Evolutionary conservation across 1,140 invertebrate genomes (phyloP), one percentile per base, ranked within the genome.

Genomic region (Penaeus indicus): DNA sequence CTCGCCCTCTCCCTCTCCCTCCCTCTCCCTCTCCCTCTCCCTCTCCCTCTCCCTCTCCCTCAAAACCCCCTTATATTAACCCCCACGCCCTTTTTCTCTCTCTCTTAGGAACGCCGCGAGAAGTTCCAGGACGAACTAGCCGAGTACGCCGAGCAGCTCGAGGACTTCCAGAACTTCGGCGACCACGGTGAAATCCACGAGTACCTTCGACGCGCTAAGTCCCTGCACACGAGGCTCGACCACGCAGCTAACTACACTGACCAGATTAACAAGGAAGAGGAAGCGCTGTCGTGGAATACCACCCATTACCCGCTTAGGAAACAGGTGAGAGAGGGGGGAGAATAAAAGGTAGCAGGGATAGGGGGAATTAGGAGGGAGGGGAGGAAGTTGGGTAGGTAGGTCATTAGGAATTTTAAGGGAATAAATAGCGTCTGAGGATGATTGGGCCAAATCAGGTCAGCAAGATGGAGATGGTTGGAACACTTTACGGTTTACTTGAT

Each of bases 201-300:
- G 90, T 99, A 99, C 92, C 95, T 97, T 47, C 95, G 96, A 63
- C 96, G 97, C 86, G 96, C 97, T 1, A 94, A 94, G 19, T 93
- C 94, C 64, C 92, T 99, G 0, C 96, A 98, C 92, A 94, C 95
- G 88, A 96, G 94, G 92, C 93, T 95, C 18, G 92, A 94, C 86
- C 92, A 93, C 83, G 97, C 97, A 18, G 94, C 97, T 92, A 95
- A 95, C 64, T 96, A 95, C 90, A 98, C 98, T 86, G 96, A 98
- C 91, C 94, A 95, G 85, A 98, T 99, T 91, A 99, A 99, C 92
- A 95, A 95, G 92, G 98, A 99, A 92, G 98, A 99, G 92, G 94
- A 95, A 89, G 95, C 97, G 60, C 99, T 97, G 92, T 96, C 95
- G 21, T 99, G 97, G 96, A 96, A 98, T 92, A 92, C 96, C 19